These are phyloP conservation scores for Alces alces DNA, from an alignment of 2,113 vertebrate species.

Conservation along the genomic window DNA sequence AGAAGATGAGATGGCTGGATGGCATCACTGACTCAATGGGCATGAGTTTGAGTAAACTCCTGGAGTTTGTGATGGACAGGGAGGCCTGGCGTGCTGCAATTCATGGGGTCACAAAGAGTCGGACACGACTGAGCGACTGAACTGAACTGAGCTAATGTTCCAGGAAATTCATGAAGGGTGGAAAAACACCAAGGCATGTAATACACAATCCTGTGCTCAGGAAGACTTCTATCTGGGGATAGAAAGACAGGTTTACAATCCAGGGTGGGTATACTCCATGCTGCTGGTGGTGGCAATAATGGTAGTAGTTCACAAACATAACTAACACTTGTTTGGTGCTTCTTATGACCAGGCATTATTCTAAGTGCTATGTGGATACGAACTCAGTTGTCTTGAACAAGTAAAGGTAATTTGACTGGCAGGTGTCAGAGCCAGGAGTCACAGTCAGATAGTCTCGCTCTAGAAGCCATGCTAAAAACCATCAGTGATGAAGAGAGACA, in stretches of 20 bases:
- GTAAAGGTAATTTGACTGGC: background rate
- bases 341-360: background rate
- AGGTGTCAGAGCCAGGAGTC: background rate
- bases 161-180: background rate
- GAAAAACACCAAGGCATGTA: background rate
- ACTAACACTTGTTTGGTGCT: background rate
- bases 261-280: background rate
- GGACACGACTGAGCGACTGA: too few relatives aligned
- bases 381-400: background rate
- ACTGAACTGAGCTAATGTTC: background rate
- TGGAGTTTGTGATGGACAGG: too few relatives aligned
- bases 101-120: too few relatives aligned
- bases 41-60: too few relatives aligned
- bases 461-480: background rate
- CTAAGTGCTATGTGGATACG: background rate
- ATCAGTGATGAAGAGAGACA: background rate
- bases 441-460: background rate
- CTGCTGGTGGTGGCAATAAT: background rate
- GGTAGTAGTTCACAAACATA: background rate
- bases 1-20: too few relatives aligned
- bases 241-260: background rate
- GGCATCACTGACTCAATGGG: too few relatives aligned
- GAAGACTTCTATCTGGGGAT: background rate
- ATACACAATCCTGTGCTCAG: background rate
- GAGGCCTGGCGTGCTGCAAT: too few relatives aligned